phyloP scores from a whole-genome alignment of 2,888 invertebrate species.

The Melolontha melolontha region DNA sequence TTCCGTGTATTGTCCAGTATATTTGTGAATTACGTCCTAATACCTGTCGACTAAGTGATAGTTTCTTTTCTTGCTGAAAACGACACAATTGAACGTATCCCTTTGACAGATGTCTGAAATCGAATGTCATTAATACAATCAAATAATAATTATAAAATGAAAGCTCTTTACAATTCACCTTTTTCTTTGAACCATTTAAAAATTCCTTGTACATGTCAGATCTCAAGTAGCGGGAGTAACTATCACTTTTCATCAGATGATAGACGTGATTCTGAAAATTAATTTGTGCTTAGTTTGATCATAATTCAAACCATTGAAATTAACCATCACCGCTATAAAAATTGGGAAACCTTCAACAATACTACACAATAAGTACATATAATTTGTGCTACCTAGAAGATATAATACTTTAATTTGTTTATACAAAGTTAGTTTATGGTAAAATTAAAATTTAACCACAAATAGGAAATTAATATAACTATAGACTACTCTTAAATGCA shows the following conservation, averaged over 20 bases:
- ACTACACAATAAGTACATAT: no score
- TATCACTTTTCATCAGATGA: conserved; percentile 99
- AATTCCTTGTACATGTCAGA: conserved; percentile 99
- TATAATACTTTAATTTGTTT: no score
- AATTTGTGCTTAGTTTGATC: neutral
- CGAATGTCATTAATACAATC: conserved; percentile 13
- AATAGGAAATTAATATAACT: no score
- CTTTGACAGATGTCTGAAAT: conserved; percentile 85
- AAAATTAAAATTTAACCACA: no score
- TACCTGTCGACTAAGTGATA: conserved; percentile 59
- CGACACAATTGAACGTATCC: conserved; percentile 86
- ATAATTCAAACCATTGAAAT: conserved; percentile 1
- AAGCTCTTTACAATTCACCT: conserved; percentile 72
- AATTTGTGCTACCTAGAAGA: no score
- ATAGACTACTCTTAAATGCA: no score
- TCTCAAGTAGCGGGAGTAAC: conserved; percentile 96
- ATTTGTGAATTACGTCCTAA: conserved; percentile 4
- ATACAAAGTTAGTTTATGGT: no score
- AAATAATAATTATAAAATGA: neutral
- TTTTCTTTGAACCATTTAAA: conserved; percentile 95
- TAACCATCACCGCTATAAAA: conserved; percentile 8
- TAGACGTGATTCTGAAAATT: conserved; percentile 92
- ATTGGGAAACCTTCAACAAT: neutral
- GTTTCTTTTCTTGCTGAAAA: conserved; percentile 80
- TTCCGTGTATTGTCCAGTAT: conserved; percentile 27